A percentile compares a stretch with the other conserved stretches of the same genome.
These are phyloP conservation scores for Neoascia interrupta DNA, from an alignment of 2,888 invertebrate genomes.

Conservation along the genomic window DNA sequence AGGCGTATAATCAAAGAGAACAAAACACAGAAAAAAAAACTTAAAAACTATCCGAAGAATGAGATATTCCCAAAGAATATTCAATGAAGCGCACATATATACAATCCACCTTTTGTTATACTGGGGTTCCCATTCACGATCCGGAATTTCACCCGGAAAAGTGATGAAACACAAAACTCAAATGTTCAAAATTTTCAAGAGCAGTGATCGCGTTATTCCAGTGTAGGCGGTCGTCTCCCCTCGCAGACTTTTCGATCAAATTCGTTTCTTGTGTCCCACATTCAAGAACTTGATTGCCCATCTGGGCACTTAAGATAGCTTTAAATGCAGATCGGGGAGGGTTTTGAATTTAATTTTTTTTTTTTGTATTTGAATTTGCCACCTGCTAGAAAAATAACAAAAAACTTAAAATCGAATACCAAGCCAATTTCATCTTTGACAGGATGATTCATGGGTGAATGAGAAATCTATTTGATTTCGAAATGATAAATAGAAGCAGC, in stretches of 20 bases:
- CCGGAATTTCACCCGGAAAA: conserved; percentile 24
- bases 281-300: conserved; percentile 37
- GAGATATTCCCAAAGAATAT: conserved; percentile 41
- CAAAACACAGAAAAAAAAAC: neutral
- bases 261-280: conserved; percentile 30
- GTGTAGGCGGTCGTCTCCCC: conserved; percentile 2
- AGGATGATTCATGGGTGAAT: too few relatives aligned
- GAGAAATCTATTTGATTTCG: too few relatives aligned
- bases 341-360: neutral
- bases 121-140: conserved; percentile 1
- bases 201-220: conserved; percentile 38
- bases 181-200: conserved; percentile 51
- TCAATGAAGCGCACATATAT: conserved; percentile 49
- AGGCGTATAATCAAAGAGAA: conserved; percentile 9
- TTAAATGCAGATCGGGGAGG: conserved; percentile 60
- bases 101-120: conserved; percentile 45
- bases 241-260: neutral
- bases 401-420: neutral
- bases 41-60: conserved; percentile 37
- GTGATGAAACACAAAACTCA: conserved; percentile 38
- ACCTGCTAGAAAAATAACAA: conserved; percentile 25
- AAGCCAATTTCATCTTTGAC: too few relatives aligned
- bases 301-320: conserved; percentile 36
- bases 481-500: too few relatives aligned
- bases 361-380: conserved; percentile 5